phyloP scores from a whole-genome alignment of 2,888 invertebrate species.

The Cerceris ruficornis region DNA sequence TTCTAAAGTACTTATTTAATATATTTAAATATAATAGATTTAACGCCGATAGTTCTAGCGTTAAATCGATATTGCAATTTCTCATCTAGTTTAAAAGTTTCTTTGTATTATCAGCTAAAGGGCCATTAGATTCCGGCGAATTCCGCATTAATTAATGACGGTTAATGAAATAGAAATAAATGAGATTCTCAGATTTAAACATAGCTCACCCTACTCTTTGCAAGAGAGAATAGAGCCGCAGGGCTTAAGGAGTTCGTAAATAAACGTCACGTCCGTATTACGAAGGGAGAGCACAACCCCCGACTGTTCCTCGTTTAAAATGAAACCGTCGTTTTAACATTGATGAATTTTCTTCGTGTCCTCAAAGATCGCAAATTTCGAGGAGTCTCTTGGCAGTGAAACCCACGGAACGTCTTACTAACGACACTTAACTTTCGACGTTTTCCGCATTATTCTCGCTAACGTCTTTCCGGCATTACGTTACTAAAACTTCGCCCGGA shows the following conservation, averaged over 20 bases:
- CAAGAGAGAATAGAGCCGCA: neutral
- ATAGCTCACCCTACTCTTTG: conserved; percentile 9
- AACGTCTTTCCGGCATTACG: too few species aligned
- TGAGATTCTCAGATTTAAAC: conserved; percentile 39
- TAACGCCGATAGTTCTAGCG: too few species aligned
- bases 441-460: too few species aligned
- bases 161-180: conserved; percentile 34
- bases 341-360: conserved; percentile 9
- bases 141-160: conserved; percentile 40
- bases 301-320: conserved; percentile 40
- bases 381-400: neutral
- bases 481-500: too few species aligned
- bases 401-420: too few species aligned
- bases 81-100: neutral
- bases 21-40: too few species aligned
- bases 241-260: conserved; percentile 48
- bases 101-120: neutral
- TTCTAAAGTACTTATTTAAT: too few species aligned
- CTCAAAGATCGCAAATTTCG: conserved; percentile 3
- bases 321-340: conserved; percentile 34
- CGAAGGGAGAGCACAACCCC: conserved; percentile 20
- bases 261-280: conserved; percentile 43
- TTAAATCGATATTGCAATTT: too few species aligned
- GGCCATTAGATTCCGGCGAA: neutral
- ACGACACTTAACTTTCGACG: too few species aligned